These are phyloP conservation scores for Rhinella marina DNA, from an alignment of 2,797 vertebrate species.

Conservation along the genomic window DNA sequence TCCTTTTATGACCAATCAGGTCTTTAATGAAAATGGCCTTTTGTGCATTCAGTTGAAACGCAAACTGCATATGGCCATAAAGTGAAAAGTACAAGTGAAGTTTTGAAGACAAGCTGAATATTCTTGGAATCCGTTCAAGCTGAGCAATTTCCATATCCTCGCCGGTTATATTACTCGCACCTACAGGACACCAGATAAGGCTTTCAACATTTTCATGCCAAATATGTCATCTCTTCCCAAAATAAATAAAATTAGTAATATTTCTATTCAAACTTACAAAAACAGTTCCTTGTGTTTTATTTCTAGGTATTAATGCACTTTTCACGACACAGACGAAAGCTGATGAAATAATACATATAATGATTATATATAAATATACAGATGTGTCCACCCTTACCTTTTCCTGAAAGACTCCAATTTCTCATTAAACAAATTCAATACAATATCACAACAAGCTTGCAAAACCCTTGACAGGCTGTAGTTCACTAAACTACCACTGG, in stretches of 20 bases:
- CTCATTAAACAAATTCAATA: too few species aligned
- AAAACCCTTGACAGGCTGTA: too few species aligned
- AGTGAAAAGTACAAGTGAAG: conserved; percentile 52
- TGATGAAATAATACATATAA: neutral
- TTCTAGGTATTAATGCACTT: conserved; percentile 6
- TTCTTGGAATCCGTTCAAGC: conserved; percentile 53
- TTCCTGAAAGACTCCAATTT: too few species aligned
- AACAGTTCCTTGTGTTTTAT: conserved; percentile 18
- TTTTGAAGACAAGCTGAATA: conserved; percentile 55
- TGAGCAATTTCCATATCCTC: conserved; percentile 48
- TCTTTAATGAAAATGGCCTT: conserved; percentile 46
- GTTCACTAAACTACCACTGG: too few species aligned
- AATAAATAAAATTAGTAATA: conserved; percentile 52
- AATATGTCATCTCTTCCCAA: conserved; percentile 46
- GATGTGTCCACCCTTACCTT: too few species aligned
- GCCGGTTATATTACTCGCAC: conserved; percentile 50
- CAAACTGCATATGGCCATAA: conserved; percentile 46
- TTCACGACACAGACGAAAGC: neutral
- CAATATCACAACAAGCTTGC: too few species aligned
- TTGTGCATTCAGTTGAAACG: conserved; percentile 48
- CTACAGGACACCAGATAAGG: conserved; percentile 58
- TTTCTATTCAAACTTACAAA: conserved; percentile 43
- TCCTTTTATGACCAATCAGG: conserved; percentile 58
- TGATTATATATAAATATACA: neutral
- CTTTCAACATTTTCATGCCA: conserved; percentile 49